Evolutionary conservation across 2,888 invertebrate species (phyloP).

Genomic region (Epinotia ramella): DNA sequence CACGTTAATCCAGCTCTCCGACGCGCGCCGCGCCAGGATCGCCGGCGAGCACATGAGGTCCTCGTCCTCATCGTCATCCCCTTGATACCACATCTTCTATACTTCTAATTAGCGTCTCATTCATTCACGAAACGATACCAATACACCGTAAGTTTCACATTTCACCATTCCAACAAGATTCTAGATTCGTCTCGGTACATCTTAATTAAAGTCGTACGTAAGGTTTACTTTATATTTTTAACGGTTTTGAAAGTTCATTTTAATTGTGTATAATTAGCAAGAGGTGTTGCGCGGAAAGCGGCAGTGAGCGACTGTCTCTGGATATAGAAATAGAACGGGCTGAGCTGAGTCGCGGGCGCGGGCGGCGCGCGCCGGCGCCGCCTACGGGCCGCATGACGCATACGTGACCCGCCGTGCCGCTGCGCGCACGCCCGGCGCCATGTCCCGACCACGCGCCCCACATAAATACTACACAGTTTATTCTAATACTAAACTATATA

Average conservation of each 20-base stretch:
- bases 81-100: conserved; percentile 90
- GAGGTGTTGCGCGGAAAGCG: conserved; percentile 81
- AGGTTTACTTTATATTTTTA: conserved; percentile 33
- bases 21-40: conserved; percentile 93
- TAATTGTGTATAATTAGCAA: conserved; percentile 65
- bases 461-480: conserved; percentile 6
- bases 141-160: conserved; percentile 35
- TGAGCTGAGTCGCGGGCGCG: conserved; percentile 61
- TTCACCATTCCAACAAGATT: conserved; percentile 27
- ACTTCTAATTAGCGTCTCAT: conserved; percentile 41
- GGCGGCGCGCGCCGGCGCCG: conserved; percentile 51
- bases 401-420: conserved; percentile 5
- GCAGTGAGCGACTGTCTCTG: conserved; percentile 80
- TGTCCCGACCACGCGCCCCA: conserved; percentile 12
- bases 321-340: conserved; percentile 84
- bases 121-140: conserved; percentile 36
- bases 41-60: conserved; percentile 95
- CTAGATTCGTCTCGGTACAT: conserved; percentile 30
- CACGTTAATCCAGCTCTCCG: conserved; percentile 95
- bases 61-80: conserved; percentile 93
- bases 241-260: conserved; percentile 43
- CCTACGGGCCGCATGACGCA: conserved; percentile 40
- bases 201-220: conserved; percentile 12
- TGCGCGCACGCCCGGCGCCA: conserved; percentile 1
- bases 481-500: not conserved